Percentiles rank a stretch among this genome's conserved stretches.
phyloP scores from a whole-genome alignment of 2,113 vertebrate species.

The Rhea pennata region DNA sequence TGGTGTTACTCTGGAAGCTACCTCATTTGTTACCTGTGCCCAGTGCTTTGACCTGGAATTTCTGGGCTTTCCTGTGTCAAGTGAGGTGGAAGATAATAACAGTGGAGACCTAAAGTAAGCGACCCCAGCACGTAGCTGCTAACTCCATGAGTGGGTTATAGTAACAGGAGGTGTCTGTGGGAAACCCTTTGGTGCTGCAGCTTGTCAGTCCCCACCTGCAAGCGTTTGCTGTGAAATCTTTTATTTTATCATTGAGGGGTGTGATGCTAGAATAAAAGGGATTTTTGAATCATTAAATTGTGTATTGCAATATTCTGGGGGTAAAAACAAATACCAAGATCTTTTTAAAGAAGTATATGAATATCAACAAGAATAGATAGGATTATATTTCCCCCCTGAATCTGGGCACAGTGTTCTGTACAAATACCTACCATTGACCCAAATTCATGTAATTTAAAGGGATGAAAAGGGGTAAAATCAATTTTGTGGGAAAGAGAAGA shows the following conservation, averaged over 20 bases:
- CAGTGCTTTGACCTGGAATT: constrained; percentile 19
- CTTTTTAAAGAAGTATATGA: constrained; percentile 24
- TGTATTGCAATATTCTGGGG: constrained; percentile 29
- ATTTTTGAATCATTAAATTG: constrained; percentile 38
- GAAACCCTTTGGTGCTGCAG: constrained; percentile 45
- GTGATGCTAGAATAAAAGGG: constrained; percentile 23
- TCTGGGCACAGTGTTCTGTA: neutral
- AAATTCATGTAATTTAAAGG: neutral
- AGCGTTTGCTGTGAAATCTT: constrained; percentile 38
- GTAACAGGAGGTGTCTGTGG: neutral
- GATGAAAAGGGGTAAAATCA: neutral
- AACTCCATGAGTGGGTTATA: neutral
- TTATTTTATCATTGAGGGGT: constrained; percentile 35
- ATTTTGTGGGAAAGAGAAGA: neutral
- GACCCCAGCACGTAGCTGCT: constrained; percentile 19
- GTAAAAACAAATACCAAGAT: constrained; percentile 44
- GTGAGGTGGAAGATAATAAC: neutral
- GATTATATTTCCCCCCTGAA: neutral
- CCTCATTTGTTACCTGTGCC: constrained; percentile 32
- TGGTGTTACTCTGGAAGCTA: constrained; percentile 49
- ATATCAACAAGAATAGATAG: neutral
- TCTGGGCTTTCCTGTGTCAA: neutral
- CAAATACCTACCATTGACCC: neutral
- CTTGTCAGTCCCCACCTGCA: constrained; percentile 30
- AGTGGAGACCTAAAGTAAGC: constrained; percentile 40